Percentiles rank a stretch among this genome's conserved stretches.
phyloP scores from a whole-genome alignment of 2,888 invertebrate species.

The Smittia sp. region DNA sequence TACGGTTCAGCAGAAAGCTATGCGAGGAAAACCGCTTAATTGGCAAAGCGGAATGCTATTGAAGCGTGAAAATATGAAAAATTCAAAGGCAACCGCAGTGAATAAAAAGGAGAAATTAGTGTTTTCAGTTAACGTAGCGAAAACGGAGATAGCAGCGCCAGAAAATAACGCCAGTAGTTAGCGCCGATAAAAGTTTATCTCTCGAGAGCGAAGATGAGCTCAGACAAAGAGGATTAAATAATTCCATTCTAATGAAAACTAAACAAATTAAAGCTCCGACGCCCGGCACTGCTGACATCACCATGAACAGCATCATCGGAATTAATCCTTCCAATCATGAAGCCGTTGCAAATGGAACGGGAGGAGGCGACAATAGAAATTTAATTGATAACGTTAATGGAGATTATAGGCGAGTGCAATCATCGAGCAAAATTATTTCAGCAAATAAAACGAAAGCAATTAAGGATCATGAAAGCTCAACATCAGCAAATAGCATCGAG shows the following conservation, averaged over 20 bases:
- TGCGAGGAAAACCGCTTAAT: constrained; percentile 2
- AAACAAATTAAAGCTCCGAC: constrained; percentile 22
- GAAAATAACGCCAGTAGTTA: background rate
- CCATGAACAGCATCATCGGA: background rate
- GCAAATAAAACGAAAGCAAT: constrained; percentile 17
- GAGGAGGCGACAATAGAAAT: background rate
- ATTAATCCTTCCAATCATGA: background rate
- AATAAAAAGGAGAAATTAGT: background rate
- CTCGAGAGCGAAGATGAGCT: constrained; percentile 5
- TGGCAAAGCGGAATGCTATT: background rate
- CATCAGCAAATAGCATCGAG: constrained; percentile 54
- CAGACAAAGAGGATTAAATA: constrained; percentile 19
- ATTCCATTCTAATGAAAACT: constrained; percentile 36
- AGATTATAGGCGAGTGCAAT: background rate
- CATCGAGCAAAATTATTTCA: background rate
- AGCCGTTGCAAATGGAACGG: background rate
- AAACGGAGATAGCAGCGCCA: background rate
- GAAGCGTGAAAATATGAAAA: constrained; percentile 25
- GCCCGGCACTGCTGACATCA: background rate
- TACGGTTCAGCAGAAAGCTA: background rate
- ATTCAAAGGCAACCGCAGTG: constrained; percentile 14
- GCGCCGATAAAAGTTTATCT: constrained; percentile 34
- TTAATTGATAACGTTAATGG: constrained; percentile 15
- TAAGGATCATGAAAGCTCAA: constrained; percentile 23
- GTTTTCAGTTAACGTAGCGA: constrained; percentile 27